phyloP scores from a whole-genome alignment of 2,797 vertebrate genomes.

The Cirrhinus mrigala region DNA sequence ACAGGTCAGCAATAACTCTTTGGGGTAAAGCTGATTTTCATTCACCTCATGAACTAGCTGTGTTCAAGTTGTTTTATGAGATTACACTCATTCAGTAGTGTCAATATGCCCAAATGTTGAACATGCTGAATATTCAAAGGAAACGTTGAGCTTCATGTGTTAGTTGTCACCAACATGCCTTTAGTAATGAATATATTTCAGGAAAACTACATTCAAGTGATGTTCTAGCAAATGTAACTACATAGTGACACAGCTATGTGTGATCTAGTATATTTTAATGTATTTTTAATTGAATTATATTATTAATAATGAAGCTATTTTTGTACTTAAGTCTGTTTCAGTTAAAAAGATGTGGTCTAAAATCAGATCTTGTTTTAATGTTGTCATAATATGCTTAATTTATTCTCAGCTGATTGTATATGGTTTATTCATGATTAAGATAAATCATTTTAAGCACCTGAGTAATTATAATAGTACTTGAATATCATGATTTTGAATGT shows the following conservation, averaged over 20 bases:
- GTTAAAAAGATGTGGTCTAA: not conserved
- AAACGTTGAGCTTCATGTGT: not conserved
- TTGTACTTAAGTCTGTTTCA: not conserved
- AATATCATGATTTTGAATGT: not conserved
- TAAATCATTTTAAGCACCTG: not conserved
- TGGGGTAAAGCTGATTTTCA: not conserved
- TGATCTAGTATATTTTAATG: not conserved
- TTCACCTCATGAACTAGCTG: not conserved
- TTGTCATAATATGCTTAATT: not conserved
- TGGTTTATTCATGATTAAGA: slow-evolving; percentile 5
- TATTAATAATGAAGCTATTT: not conserved
- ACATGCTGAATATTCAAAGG: not conserved
- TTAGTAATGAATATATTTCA: not conserved
- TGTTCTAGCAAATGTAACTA: not conserved
- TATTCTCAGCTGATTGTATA: not conserved
- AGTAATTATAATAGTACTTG: not conserved
- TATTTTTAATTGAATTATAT: not conserved
- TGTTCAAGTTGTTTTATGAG: not conserved
- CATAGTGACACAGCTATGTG: not conserved
- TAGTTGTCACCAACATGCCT: slow-evolving; percentile 1
- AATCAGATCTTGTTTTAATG: not conserved
- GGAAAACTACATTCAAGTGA: not conserved
- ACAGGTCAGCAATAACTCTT: not conserved
- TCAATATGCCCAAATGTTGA: not conserved
- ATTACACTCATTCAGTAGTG: not conserved